Conservation (phyloP, 2,797 vertebrate species). For the Balearica regulorum region DNA sequence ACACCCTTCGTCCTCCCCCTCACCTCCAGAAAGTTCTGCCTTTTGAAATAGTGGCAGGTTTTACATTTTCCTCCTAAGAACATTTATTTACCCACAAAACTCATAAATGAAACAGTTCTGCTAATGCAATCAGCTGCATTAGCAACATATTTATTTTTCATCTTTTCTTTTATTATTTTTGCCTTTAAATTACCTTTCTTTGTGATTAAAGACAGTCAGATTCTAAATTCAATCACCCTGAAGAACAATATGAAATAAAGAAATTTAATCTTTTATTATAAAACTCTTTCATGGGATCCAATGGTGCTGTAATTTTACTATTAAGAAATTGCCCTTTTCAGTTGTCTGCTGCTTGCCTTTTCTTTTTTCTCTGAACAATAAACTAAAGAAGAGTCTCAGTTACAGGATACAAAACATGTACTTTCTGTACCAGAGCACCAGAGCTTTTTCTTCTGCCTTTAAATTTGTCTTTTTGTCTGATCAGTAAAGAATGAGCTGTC, state of each 20-base stretch:
- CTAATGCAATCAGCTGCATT: background rate
- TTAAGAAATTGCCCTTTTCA: slow-evolving; percentile 19
- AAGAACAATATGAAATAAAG: background rate
- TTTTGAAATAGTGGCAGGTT: background rate
- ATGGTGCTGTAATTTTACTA: background rate
- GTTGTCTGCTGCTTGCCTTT: background rate
- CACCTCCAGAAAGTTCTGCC: background rate
- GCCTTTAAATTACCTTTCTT: slow-evolving; percentile 12
- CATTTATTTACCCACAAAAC: background rate
- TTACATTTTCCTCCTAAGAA: background rate
- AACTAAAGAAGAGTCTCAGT: background rate
- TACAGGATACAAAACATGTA: background rate
- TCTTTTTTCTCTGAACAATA: background rate
- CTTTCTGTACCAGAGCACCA: background rate
- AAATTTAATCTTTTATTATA: background rate
- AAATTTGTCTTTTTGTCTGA: background rate
- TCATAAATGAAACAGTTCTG: background rate
- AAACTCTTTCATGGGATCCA: background rate
- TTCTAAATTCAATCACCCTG: slow-evolving; percentile 8
- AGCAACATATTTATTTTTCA: background rate
- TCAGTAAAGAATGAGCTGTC: background rate
- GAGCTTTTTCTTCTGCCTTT: background rate
- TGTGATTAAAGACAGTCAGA: background rate
- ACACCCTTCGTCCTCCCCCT: background rate
- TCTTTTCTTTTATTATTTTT: slow-evolving; percentile 16